Conservation (phyloP, 2,888 invertebrate genomes). For the Hirtodrosophila duncani region DNA sequence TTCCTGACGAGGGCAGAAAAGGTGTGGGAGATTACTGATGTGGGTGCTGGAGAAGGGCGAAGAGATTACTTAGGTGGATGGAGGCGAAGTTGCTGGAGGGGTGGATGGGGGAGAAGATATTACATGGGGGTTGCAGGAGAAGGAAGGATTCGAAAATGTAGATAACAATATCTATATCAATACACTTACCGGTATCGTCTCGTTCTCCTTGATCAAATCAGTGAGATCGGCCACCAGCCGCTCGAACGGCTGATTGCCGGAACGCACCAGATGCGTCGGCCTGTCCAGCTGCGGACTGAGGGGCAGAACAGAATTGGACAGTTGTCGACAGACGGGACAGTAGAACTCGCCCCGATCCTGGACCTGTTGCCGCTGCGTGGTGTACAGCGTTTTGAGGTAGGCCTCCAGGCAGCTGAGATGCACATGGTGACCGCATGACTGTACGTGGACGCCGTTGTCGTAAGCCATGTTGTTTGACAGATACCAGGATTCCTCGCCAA, state of each 20-base stretch:
- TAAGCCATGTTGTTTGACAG: slow-evolving; percentile 89
- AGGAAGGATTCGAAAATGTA: no score
- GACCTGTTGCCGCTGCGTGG: slow-evolving; percentile 87
- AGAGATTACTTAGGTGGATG: no score
- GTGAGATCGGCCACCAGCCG: slow-evolving; percentile 78
- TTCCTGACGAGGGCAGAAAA: no score
- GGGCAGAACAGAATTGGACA: slow-evolving; percentile 93
- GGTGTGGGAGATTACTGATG: no score
- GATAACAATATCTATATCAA: no score
- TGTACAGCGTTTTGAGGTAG: slow-evolving; percentile 90
- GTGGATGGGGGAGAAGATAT: no score
- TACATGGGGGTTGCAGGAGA: no score
- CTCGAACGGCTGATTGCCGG: slow-evolving; percentile 78
- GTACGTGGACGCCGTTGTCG: slow-evolving; percentile 95
- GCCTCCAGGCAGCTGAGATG: slow-evolving; percentile 96
- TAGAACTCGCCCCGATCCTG: slow-evolving; percentile 92
- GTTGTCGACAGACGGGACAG: slow-evolving; percentile 95
- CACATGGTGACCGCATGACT: slow-evolving; percentile 97
- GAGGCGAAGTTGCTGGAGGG: no score
- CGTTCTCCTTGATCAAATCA: slow-evolving; percentile 84
- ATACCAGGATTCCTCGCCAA: slow-evolving; percentile 89
- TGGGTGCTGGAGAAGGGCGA: no score
- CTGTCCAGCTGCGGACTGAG: slow-evolving; percentile 86
- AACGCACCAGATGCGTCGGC: slow-evolving; percentile 82
- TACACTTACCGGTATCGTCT: slow-evolving; percentile 82